Base-by-base conservation (phyloP, 2,113 vertebrate species). In the Lampris megalopsis region DNA sequence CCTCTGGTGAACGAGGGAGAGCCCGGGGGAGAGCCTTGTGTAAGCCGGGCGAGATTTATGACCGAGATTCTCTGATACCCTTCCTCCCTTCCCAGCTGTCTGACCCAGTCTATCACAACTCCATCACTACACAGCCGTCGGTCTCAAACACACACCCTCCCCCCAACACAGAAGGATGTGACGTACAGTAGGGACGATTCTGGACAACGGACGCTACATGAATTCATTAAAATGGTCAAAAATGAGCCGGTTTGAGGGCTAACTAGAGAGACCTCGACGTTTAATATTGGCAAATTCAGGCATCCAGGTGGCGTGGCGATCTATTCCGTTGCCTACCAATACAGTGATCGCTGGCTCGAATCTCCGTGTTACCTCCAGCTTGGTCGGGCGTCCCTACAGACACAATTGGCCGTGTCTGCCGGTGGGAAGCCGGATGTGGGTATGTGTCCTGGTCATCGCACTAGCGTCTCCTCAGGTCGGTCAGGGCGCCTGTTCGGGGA, bases 71-170 rank as follows among this genome's bases (percentile, higher is more conserved):
- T 65, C 43, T 38, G 65, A 71, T 54, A 70, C 36, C 8, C 13
- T 40, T 60, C 54, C 9, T 41, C 56, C 9, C 9, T 36, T 57
- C 50, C 10, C 84, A 85, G 82, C 80, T 89, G 86, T 86, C 74
- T 78, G 52, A 43, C 35, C 59, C 56, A 8, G 56, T 59, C 72
- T 42, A 36, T 77, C 53, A 65, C 77, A 83, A 72, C 66, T 78
- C 71, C 58, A 9, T 73, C 42, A 38, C 49, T 58, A 66, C 60
- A 64, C 36, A 52, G 58, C 62, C 63, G 59, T n/a, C 53, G 36
- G 24, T 24, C 24, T 24, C 24, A 24, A 24, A 24, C 24, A 24
- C 24, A 24, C 24, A 24, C 24, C 24, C 24, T 24, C 24, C 43
- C 43, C 4, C 7, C 7, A 7, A 45, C 49, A 61, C 2, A 42